Evolutionary conservation across 2,888 invertebrate genomes (phyloP).

Genomic region (Sipha maydis): DNA sequence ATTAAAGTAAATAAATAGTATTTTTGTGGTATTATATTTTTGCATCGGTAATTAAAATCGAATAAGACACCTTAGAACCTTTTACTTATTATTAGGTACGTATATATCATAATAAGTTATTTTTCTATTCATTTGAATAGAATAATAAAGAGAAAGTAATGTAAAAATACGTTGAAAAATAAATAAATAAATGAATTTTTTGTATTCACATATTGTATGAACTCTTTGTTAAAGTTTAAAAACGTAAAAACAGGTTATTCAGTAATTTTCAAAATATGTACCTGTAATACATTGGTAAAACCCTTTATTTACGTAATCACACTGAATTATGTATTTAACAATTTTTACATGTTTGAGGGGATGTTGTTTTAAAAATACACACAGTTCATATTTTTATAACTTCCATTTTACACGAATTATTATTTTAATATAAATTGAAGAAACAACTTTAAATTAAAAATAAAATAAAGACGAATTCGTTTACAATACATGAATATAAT

Average conservation of each 20-base stretch:
- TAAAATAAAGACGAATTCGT: not conserved
- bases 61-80: not conserved
- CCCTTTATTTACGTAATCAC: not conserved
- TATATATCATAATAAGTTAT: not conserved
- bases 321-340: not conserved
- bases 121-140: not conserved
- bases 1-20: not conserved
- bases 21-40: not conserved
- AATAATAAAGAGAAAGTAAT: not conserved
- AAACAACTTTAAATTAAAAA: not conserved
- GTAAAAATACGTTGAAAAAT: not conserved
- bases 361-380: not conserved
- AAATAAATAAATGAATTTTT: not conserved
- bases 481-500: no score
- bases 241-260: not conserved
- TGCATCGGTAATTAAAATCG: not conserved
- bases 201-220: not conserved
- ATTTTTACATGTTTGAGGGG: not conserved
- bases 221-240: not conserved
- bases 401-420: not conserved
- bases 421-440: not conserved
- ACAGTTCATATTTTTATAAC: not conserved
- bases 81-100: not conserved
- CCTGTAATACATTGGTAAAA: not conserved
- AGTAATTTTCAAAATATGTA: not conserved